Evolutionary conservation across 1,140 invertebrate species (phyloP).

Genomic region (Drosophila pandora): DNA sequence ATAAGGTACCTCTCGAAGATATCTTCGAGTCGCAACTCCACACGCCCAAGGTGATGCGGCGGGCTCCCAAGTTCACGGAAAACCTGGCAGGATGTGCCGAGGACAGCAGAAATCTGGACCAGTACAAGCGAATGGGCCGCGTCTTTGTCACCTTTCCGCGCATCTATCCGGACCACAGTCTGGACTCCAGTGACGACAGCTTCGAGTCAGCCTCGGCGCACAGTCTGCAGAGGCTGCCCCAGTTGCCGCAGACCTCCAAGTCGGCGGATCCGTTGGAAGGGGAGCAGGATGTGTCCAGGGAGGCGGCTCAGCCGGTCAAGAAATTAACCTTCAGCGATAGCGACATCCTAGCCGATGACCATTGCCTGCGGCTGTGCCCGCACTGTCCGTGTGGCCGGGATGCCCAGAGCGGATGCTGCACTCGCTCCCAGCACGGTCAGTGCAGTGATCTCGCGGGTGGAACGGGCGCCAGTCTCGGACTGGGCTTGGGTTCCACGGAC

Average conservation of each 20-base stretch:
- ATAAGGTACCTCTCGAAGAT: conserved; percentile 63
- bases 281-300: conserved; percentile 19
- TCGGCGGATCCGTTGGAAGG: conserved; percentile 78
- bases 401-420: conserved; percentile 51
- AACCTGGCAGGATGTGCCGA: conserved; percentile 88
- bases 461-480: not conserved
- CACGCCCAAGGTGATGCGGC: conserved; percentile 85
- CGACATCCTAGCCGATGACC: conserved; percentile 71
- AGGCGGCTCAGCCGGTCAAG: conserved; percentile 22
- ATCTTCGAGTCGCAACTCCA: conserved; percentile 83
- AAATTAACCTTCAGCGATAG: conserved; percentile 82
- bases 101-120: conserved; percentile 83
- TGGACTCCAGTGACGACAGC: conserved; percentile 76
- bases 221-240: conserved; percentile 60
- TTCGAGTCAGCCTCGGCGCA: conserved; percentile 80
- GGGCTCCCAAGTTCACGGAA: conserved; percentile 88
- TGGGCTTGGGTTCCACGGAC: conserved; percentile 61
- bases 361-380: conserved; percentile 62
- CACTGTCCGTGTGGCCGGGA: conserved; percentile 66
- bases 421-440: conserved; percentile 46
- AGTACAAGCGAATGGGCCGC: conserved; percentile 81
- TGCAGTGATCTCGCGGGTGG: conserved; percentile 19
- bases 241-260: conserved; percentile 64
- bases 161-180: conserved; percentile 52
- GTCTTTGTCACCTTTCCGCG: conserved; percentile 80